Base-by-base conservation (phyloP, 2,888 invertebrate genomes). In the Mechanitis mazaeus region DNA sequence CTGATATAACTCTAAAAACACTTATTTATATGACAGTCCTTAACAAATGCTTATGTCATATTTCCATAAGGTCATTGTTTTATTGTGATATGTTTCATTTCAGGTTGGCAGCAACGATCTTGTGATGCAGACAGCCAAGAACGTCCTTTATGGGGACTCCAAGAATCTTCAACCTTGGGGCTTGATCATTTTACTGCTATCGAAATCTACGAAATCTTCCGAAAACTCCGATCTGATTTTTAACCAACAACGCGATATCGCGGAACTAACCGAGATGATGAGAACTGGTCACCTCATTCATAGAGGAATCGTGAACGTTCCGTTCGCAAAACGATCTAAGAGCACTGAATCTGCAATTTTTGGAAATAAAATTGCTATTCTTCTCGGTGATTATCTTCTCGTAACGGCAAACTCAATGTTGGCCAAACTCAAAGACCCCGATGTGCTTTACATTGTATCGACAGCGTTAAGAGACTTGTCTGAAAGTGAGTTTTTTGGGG, bases 111-210 rank as follows among this genome's bases (percentile, higher is more conserved):
- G 96, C 12, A 95, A 95, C 79, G 96, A 97, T 83, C 95, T 97
- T 0, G 90, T 97, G 11, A 91, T 97, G 74, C 95, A 95, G 83
- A 96, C 96, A 66, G 96, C 96, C 0, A 96, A 96, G 79, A 94
- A 94, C 69, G 89, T 97, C 63, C 91, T 96, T 58, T 95, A 95
- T 77, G 95, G 95, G 78, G 95, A 95, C 64, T 94, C 94, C 61
- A 95, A 95, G 75, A 95, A 94, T 75, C 93, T 96, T 79, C 96
- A 96, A 79, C 95, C 96, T 0, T 94, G 96, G 93, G 97, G 97
- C 0, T 91, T 97, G 9, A 93, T 96, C 68, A 95, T 97, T 3
- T 86, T 97, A 2, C 91, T 96, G 1, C 92, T 97, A 55, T 95
- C 96, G 0, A 96, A 96, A 85, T 95, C 96, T 0, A 84, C 87